A percentile compares a stretch with the other conserved stretches of the same genome.
phyloP scores from a whole-genome alignment of 2,797 vertebrate species.

The Iguana delicatissima region DNA sequence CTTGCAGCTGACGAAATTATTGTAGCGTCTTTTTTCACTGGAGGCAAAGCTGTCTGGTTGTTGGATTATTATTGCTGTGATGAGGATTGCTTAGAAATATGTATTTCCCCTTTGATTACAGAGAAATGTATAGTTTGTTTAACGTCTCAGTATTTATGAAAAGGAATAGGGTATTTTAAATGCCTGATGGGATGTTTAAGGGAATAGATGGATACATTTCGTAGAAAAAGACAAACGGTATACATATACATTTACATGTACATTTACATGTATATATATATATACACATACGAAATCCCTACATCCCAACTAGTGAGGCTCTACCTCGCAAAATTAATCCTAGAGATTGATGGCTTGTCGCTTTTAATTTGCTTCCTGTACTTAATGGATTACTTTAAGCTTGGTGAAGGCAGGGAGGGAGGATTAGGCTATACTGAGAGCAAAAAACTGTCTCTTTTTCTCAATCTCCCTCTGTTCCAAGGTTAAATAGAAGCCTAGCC shows the following conservation, averaged over 20 bases:
- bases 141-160: neutral
- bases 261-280: too few species aligned
- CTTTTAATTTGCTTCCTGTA: conserved; percentile 9
- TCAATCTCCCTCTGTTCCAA: accelerated
- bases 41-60: neutral
- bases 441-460: neutral
- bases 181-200: too few species aligned
- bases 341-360: neutral
- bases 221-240: neutral
- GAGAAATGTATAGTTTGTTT: neutral
- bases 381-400: neutral
- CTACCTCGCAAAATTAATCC: neutral
- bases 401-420: neutral
- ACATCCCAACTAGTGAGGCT: neutral
- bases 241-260: neutral
- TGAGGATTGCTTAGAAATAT: neutral
- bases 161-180: neutral
- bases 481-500: neutral
- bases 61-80: neutral
- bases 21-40: neutral
- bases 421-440: neutral
- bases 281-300: neutral
- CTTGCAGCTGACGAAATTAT: neutral
- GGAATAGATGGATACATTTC: neutral
- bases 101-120: conserved; percentile 31